Evolutionary conservation across 2,888 invertebrate genomes (phyloP).

Genomic region (Nematopogon swammerdamellus): DNA sequence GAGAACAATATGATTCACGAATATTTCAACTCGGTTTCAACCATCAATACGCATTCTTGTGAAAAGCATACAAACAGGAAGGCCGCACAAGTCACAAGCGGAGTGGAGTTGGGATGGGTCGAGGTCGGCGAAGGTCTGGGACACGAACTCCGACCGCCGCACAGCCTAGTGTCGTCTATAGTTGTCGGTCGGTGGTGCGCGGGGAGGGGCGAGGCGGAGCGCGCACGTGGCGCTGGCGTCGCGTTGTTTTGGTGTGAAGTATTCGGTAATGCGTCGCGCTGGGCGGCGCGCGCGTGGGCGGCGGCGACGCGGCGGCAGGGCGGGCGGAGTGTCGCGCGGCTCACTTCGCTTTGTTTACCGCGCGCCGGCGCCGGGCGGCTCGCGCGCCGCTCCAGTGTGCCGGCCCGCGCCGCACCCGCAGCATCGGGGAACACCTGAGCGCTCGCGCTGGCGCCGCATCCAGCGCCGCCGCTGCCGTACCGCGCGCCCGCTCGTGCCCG

Average conservation of each 20-base stretch:
- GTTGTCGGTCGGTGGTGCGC: no score
- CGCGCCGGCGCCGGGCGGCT: slow-evolving; percentile 17
- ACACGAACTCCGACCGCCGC: no score
- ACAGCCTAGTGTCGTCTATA: no score
- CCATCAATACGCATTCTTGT: no score
- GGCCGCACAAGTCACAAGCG: no score
- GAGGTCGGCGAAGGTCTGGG: no score
- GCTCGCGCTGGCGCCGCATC: not conserved
- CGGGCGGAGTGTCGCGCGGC: slow-evolving; percentile 13
- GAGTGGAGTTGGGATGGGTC: no score
- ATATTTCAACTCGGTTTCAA: no score
- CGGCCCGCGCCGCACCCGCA: slow-evolving; percentile 21
- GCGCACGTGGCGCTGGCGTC: slow-evolving; percentile 4
- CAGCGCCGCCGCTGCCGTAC: slow-evolving; percentile 19
- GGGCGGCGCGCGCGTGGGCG: slow-evolving; percentile 14
- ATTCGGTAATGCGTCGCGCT: slow-evolving; percentile 5
- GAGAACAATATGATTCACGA: no score
- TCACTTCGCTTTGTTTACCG: slow-evolving; percentile 5
- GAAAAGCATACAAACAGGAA: no score
- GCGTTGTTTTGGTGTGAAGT: slow-evolving; percentile 2
- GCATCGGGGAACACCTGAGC: slow-evolving; percentile 8
- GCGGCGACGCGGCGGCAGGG: slow-evolving; percentile 23
- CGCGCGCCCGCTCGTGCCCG: no score
- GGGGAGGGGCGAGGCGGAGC: slow-evolving; percentile 1
- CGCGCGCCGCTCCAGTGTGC: slow-evolving; percentile 12